phyloP scores from a whole-genome alignment of 2,797 vertebrate genomes.

The Aratinga solstitialis region DNA sequence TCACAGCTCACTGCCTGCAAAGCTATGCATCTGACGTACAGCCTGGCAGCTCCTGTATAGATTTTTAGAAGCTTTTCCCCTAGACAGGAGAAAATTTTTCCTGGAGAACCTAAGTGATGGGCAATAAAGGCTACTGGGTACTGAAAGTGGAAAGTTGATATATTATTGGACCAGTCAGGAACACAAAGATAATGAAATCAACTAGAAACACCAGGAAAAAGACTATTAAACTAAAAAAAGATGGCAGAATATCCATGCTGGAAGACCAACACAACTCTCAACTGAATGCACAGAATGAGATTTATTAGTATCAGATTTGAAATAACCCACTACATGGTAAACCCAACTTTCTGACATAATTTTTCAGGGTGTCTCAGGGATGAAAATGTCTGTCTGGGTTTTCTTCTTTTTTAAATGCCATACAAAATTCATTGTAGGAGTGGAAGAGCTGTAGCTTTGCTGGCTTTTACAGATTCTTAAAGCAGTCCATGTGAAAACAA shows the following conservation, averaged over 20 bases:
- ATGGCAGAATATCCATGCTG: background rate
- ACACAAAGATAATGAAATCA: background rate
- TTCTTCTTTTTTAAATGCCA: background rate
- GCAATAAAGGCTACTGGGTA: background rate
- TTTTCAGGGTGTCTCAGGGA: background rate
- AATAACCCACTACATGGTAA: background rate
- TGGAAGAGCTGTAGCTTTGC: background rate
- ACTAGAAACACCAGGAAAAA: background rate
- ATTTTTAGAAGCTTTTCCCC: background rate
- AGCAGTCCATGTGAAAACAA: background rate
- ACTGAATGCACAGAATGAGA: background rate
- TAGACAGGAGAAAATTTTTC: background rate
- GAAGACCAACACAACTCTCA: background rate
- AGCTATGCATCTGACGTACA: background rate
- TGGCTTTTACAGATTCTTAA: background rate
- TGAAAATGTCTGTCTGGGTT: background rate
- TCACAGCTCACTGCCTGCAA: background rate
- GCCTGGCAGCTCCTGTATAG: background rate
- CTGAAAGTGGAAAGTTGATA: background rate
- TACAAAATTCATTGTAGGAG: background rate
- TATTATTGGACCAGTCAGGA: background rate
- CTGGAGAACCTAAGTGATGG: background rate
- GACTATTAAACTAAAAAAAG: background rate
- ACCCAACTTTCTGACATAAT: background rate
- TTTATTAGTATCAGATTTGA: background rate